phyloP scores from a whole-genome alignment of 2,888 invertebrate genomes.

The Oxytorus armatus region DNA sequence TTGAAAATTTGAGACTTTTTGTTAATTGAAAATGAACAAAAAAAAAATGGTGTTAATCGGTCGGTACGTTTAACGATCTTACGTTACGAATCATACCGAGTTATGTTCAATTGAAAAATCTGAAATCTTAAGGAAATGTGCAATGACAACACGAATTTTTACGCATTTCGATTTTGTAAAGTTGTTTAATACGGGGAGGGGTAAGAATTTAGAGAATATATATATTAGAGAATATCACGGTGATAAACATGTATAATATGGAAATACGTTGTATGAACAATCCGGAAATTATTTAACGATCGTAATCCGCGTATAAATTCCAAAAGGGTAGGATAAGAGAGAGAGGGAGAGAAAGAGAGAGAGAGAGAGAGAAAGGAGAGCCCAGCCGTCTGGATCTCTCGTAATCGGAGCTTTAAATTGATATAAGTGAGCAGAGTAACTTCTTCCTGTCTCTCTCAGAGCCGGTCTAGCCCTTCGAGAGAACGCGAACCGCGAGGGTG shows the following conservation, averaged over 20 bases:
- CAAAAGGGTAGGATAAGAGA: conserved; percentile 27
- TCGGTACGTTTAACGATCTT: no score
- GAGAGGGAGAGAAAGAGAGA: conserved; percentile 26
- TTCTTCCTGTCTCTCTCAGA: conserved; percentile 60
- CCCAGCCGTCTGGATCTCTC: conserved; percentile 49
- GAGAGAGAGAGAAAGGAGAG: conserved; percentile 24
- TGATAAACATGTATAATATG: background rate
- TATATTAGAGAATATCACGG: background rate
- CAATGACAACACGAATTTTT: no score
- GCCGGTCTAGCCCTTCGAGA: conserved; percentile 42
- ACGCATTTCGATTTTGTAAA: no score
- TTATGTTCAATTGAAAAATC: no score
- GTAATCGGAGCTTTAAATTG: conserved; percentile 67
- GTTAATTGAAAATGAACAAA: no score
- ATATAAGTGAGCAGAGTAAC: conserved; percentile 64
- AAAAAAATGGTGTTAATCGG: no score
- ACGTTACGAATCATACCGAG: no score
- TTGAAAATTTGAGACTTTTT: no score
- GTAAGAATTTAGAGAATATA: background rate
- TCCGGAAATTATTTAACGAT: conserved; percentile 57
- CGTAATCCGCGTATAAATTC: conserved; percentile 62
- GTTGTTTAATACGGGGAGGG: background rate
- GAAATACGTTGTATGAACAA: conserved; percentile 13
- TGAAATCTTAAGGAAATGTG: no score
- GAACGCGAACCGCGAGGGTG: conserved; percentile 47